These are phyloP conservation scores for Anarrhichthys ocellatus DNA, from an alignment of 2,113 vertebrate genomes.

Conservation along the genomic window DNA sequence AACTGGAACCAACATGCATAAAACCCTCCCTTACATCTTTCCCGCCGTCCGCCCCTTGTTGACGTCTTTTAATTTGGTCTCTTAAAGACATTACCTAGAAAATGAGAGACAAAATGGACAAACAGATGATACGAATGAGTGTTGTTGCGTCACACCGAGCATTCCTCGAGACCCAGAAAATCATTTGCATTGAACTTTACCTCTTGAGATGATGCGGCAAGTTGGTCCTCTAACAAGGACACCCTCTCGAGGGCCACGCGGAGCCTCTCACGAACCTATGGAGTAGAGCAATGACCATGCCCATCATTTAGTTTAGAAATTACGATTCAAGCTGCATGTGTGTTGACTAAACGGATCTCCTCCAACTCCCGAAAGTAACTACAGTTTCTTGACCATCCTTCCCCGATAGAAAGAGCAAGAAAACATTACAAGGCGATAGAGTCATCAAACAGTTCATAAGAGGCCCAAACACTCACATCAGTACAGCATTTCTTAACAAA, in stretches of 20 bases:
- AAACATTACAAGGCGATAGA: background rate
- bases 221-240: conserved; percentile 91
- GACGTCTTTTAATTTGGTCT: conserved; percentile 88
- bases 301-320: background rate
- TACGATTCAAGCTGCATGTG: background rate
- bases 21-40: conserved; percentile 84
- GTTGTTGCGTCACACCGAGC: background rate
- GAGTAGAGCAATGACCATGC: background rate
- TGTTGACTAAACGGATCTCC: background rate
- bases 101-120: conserved; percentile 55
- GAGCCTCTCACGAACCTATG: conserved; percentile 91
- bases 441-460: background rate
- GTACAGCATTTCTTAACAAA: background rate
- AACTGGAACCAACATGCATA: conserved; percentile 75
- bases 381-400: conserved; percentile 4
- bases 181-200: conserved; percentile 57
- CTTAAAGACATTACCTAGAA: conserved; percentile 84
- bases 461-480: background rate
- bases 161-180: background rate
- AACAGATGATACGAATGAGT: conserved; percentile 22
- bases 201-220: conserved; percentile 92
- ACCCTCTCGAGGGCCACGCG: conserved; percentile 94
- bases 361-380: background rate
- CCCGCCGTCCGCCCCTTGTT: conserved; percentile 85
- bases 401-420: background rate